phyloP scores from a whole-genome alignment of 2,113 vertebrate genomes.

The Callaeas wilsoni region DNA sequence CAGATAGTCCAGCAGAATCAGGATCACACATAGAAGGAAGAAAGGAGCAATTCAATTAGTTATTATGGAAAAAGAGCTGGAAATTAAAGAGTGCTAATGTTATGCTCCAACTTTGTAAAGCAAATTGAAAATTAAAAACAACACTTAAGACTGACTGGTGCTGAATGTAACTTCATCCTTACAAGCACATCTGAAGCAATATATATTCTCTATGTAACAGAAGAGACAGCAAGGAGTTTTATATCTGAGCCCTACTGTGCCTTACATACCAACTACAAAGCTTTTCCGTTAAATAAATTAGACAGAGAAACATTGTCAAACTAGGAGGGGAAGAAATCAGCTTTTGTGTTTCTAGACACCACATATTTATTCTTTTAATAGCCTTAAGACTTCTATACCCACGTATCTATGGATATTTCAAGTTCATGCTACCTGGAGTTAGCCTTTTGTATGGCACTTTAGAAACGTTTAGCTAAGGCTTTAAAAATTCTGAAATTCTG shows the following conservation, averaged over 20 bases:
- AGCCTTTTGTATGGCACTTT: neutral
- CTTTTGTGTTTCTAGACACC: neutral
- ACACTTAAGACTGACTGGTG: neutral
- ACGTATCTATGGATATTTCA: neutral
- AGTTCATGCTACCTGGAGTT: neutral
- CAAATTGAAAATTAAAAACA: neutral
- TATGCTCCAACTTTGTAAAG: constrained; percentile 54
- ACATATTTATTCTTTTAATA: neutral
- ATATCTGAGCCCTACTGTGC: neutral
- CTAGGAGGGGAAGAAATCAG: no score
- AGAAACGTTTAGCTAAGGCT: neutral
- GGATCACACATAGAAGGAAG: constrained; percentile 84
- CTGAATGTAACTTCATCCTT: neutral
- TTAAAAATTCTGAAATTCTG: neutral
- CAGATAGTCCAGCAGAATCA: constrained; percentile 82
- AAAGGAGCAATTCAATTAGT: constrained; percentile 90
- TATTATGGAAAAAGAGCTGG: constrained; percentile 68
- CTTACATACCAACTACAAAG: neutral
- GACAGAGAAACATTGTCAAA: neutral
- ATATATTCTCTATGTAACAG: neutral
- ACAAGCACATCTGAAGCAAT: neutral
- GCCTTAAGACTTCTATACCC: neutral
- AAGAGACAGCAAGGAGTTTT: neutral
- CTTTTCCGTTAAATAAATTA: neutral
- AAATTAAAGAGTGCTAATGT: constrained; percentile 68